Base-by-base conservation (phyloP, 2,113 vertebrate genomes). In the Thamnophis sirtalis region DNA sequence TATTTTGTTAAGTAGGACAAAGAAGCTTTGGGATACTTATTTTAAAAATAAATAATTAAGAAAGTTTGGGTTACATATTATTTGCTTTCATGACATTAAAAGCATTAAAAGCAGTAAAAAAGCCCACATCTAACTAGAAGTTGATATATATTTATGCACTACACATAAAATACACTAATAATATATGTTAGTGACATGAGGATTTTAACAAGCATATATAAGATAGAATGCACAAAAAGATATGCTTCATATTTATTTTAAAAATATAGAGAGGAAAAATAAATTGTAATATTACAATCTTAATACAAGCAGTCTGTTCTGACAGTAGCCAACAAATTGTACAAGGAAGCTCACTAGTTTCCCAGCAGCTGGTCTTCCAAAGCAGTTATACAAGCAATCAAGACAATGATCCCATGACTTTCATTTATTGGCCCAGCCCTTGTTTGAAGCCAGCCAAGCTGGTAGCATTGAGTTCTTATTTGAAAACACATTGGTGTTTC, bases 181-280 rank as follows among this genome's bases (percentile, higher is more conserved):
- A 33, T 19, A 53, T 19, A 68, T 28, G 10, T 63, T 63, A 15
- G 28, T 33, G 11, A 68, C 28, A 68, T 2, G 11, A 95, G 91
- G 54, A 38, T 92, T 95, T 92, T 93, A 91, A 93, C 91, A 93
- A 93, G 58, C 68, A 92, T 94, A 84, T 5, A 9, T 93, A 95
- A 94, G 92, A 55, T 43, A 93, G 91, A 92, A 54, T 87, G 93
- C 51, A 60, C 93, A 91, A 95, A 95, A 93, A 95, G 58, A 86
- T 60, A 93, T 0, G 93, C 73, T 19, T 9, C 24, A 49, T 38
- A 26, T 92, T 54, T 87, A 88, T 38, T 53, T 21, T 17, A 88
- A 91, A 54, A 10, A 68, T 87, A 90, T 33, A 91, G 21, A 63
- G 49, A 87, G 19, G n/a, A 6, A 50, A 21, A 33, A 28, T 9